phyloP scores from a whole-genome alignment of 2,888 invertebrate genomes.

The Laspeyria flexula region DNA sequence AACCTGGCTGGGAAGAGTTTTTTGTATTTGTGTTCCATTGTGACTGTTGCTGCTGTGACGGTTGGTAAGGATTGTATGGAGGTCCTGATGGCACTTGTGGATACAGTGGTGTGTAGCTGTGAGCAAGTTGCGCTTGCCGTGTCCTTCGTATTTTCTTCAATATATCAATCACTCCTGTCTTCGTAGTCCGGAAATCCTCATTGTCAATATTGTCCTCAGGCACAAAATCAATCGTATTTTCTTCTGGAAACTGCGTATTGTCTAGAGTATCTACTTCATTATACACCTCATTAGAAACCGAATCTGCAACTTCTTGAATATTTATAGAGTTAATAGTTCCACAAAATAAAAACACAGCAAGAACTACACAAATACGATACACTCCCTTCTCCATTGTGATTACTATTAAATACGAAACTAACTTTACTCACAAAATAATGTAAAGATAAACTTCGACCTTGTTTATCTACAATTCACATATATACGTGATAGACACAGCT shows the following conservation, averaged over 20 bases:
- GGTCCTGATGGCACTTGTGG: conserved; percentile 50
- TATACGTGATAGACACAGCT: conserved; percentile 32
- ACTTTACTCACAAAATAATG: conserved; percentile 29
- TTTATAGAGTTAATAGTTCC: conserved; percentile 38
- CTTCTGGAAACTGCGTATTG: conserved; percentile 4
- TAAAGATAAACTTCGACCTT: conserved; percentile 58
- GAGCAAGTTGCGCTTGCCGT: conserved; percentile 46
- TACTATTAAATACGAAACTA: conserved; percentile 38
- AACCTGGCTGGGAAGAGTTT: conserved; percentile 11
- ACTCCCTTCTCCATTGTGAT: conserved; percentile 52
- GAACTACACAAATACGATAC: conserved; percentile 30
- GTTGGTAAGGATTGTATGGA: conserved; percentile 43
- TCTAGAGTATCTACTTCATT: conserved; percentile 9
- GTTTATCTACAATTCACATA: conserved; percentile 50
- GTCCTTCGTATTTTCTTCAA: conserved; percentile 33
- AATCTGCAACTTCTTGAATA: conserved; percentile 17
- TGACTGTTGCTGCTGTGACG: conserved; percentile 17
- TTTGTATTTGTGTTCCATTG: conserved; percentile 15
- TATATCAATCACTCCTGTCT: conserved; percentile 2
- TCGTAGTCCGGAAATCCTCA: conserved; percentile 3
- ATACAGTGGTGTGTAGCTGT: conserved; percentile 49
- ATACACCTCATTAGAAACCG: conserved; percentile 5
- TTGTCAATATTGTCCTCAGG: conserved; percentile 15
- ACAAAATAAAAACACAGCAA: conserved; percentile 43
- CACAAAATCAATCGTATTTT: conserved; percentile 18